Conservation (phyloP, 2,888 invertebrate species). For the Isotomurus palustris region DNA sequence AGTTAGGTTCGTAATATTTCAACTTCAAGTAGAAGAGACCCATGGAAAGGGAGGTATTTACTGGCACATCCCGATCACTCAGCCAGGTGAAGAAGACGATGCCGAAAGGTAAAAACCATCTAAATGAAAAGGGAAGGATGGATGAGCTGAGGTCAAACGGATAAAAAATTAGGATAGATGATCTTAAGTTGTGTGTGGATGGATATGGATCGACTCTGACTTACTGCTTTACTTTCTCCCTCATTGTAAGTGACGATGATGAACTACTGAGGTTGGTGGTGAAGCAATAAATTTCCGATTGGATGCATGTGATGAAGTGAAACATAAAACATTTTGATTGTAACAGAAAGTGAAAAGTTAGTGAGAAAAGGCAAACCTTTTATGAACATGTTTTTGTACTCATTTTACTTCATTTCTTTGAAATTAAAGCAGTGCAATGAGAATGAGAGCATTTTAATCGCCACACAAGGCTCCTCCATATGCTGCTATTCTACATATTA, state of each 20-base stretch:
- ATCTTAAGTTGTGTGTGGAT: background rate
- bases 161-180: background rate
- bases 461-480: constrained; percentile 3
- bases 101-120: no score
- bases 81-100: no score
- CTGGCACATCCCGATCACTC: no score
- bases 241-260: constrained; percentile 5
- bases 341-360: constrained; percentile 10
- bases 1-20: no score
- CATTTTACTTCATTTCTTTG: no score
- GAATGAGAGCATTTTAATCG: constrained; percentile 14
- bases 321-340: constrained; percentile 13
- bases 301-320: constrained; percentile 14
- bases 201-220: background rate
- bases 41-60: background rate
- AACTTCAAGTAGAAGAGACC: background rate
- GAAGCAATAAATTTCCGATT: constrained; percentile 13
- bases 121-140: no score
- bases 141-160: constrained; percentile 1
- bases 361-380: constrained; percentile 2
- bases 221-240: background rate
- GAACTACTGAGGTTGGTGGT: constrained; percentile 3
- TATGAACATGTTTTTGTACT: no score
- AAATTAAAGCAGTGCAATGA: no score
- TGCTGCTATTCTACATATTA: no score